Base-by-base conservation (phyloP, 1,140 invertebrate species). In the Dysdera silvatica region DNA sequence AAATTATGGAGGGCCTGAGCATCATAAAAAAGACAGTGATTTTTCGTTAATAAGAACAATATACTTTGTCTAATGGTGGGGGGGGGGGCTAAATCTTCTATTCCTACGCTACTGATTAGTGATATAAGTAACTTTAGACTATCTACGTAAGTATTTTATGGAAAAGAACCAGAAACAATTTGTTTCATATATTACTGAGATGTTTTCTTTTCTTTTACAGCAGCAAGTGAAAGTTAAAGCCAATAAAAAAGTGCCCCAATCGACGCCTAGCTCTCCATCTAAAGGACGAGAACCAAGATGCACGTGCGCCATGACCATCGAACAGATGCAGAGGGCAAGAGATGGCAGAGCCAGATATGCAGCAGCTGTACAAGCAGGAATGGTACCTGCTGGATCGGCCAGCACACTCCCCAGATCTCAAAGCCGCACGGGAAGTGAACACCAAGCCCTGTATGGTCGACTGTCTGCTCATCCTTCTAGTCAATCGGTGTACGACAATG, bases 201-300 rank as follows among this genome's bases (percentile, higher is more conserved):
- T n/a, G n/a, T n/a, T n/a, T n/a, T n/a, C n/a, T n/a, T n/a, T n/a
- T n/a, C n/a, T n/a, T n/a, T n/a, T n/a, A n/a, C 53, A 43, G 33
- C 49, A 70, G 61, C 59, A 65, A 52, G 67, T 67, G 43, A 71
- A 75, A 68, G 66, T 41, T 31, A 68, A 56, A 24, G 68, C 57
- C 24, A 80, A 84, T 76, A 86, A 88, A 79, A 80, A 86, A 77
- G 92, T 92, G 82, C 90, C 91, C 23, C 80, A 91, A 48, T 95
- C 91, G 62, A 96, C 92, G 32, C 93, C 92, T 48, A 92, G 90
- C n/a, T 95, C 91, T 66, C 93, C 93, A 56, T 91, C 88, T 70
- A 81, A 89, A 72, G 26, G 45, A 16, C 82, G 87, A 63, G 91
- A 93, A 75, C 89, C 89, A 45, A 89, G 93, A 73, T 94, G 91